phyloP scores from a whole-genome alignment of 1,140 invertebrate species.

The Zaprionus nigranus region DNA sequence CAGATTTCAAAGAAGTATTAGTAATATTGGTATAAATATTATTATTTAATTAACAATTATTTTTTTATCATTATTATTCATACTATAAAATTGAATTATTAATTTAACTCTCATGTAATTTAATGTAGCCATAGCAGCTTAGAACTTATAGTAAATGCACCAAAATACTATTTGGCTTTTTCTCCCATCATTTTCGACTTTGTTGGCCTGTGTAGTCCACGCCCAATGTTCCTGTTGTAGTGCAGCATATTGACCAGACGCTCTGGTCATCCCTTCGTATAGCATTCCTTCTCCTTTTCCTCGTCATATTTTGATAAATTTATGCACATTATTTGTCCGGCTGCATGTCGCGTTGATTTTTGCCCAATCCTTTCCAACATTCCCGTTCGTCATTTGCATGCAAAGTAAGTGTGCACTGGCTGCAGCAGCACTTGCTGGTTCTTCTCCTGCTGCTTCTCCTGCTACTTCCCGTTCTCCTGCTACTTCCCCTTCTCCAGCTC shows the following conservation, averaged over 20 bases:
- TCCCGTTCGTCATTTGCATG: slow-evolving; percentile 73
- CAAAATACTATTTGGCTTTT: neutral
- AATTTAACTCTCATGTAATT: too few species aligned
- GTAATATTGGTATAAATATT: too few species aligned
- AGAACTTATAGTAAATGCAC: too few species aligned
- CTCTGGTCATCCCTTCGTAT: slow-evolving; percentile 34
- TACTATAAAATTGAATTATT: too few species aligned
- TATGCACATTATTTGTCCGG: slow-evolving; percentile 80
- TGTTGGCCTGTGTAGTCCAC: slow-evolving; percentile 15
- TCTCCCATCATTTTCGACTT: neutral
- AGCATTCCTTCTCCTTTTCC: slow-evolving; percentile 19
- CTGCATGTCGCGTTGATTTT: slow-evolving; percentile 78
- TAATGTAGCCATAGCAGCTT: neutral
- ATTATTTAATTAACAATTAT: too few species aligned
- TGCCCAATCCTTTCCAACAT: slow-evolving; percentile 67
- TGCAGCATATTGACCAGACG: slow-evolving; percentile 68
- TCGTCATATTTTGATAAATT: slow-evolving; percentile 64
- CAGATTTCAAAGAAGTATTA: neutral
- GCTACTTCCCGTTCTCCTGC: too few species aligned
- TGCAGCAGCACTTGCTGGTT: neutral
- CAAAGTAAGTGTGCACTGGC: slow-evolving; percentile 57
- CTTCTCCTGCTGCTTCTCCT: too few species aligned
- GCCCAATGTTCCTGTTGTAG: neutral
- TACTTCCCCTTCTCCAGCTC: too few species aligned
- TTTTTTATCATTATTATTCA: too few species aligned